Percentiles rank a stretch among this genome's conserved stretches.
Evolutionary conservation across 2,113 vertebrate genomes (phyloP).

Genomic region (Antigone vipio): DNA sequence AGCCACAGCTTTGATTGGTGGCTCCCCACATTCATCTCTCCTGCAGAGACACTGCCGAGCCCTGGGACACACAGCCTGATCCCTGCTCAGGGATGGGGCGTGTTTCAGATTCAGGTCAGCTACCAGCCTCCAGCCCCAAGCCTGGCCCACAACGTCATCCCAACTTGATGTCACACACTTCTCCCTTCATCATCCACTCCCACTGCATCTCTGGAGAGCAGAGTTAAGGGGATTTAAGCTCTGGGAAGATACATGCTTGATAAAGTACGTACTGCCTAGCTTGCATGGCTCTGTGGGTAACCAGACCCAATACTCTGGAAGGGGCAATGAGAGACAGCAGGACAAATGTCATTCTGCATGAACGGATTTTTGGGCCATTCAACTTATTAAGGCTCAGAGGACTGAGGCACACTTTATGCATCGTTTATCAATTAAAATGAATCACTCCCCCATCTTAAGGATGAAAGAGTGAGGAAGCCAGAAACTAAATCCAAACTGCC

Average conservation of each 20-base stretch:
- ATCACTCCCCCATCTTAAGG: background rate
- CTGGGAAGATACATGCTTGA: background rate
- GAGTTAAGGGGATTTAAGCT: background rate
- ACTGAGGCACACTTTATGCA: background rate
- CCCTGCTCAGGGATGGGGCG: background rate
- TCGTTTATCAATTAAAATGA: background rate
- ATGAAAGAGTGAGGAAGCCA: background rate
- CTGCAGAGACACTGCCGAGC: background rate
- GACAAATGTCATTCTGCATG: background rate
- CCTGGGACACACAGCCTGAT: rapidly evolving
- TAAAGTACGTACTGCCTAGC: background rate
- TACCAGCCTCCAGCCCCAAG: background rate
- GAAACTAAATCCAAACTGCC: background rate
- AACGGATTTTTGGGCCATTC: background rate
- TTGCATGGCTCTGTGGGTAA: background rate
- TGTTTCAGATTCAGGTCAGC: background rate
- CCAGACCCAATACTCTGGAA: background rate
- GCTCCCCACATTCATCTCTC: background rate
- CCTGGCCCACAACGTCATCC: background rate
- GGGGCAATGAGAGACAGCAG: rapidly evolving
- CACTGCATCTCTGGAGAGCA: background rate
- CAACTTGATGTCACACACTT: background rate
- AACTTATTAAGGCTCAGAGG: background rate
- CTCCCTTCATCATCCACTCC: background rate
- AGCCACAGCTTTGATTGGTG: background rate